Evolutionary conservation across 2,888 invertebrate genomes (phyloP).

Genomic region (Catocala nupta): DNA sequence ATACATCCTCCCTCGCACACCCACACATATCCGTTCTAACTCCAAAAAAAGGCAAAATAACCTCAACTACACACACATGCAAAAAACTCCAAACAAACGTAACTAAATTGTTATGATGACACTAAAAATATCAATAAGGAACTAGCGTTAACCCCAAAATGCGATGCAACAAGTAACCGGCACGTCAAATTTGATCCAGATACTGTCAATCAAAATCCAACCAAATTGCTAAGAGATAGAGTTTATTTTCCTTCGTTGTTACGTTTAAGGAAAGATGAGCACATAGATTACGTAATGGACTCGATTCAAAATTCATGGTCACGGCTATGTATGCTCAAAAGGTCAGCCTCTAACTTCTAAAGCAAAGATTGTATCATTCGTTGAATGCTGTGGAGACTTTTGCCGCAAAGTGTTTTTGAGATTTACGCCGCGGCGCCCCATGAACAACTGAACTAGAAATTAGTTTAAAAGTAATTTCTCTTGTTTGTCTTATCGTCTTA

Average conservation of each 20-base stretch:
- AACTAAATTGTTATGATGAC: constrained; percentile 47
- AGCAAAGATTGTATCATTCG: constrained; percentile 59
- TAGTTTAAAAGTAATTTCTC: too few species aligned
- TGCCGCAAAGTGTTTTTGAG: constrained; percentile 1
- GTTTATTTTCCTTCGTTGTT: constrained; percentile 26
- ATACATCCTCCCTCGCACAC: neutral
- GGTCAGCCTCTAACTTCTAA: constrained; percentile 71
- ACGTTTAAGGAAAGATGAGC: constrained; percentile 70
- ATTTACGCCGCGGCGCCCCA: neutral
- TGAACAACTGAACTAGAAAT: neutral
- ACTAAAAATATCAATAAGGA: constrained; percentile 62
- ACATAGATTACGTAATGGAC: constrained; percentile 79
- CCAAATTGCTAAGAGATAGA: constrained; percentile 16
- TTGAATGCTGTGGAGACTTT: constrained; percentile 8
- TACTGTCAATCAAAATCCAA: constrained; percentile 24
- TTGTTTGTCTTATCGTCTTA: too few species aligned
- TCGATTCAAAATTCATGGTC: constrained; percentile 81
- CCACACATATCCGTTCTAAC: neutral
- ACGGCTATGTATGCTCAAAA: constrained; percentile 73
- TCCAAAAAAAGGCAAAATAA: neutral
- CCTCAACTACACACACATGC: neutral
- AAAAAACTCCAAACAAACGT: constrained; percentile 10
- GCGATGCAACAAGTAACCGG: constrained; percentile 65
- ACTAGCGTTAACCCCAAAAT: constrained; percentile 61
- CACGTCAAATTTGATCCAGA: constrained; percentile 53